A percentile compares a stretch with the other conserved stretches of the same genome.
phyloP scores from a whole-genome alignment of 2,113 vertebrate species.

The Gobio gobio region DNA sequence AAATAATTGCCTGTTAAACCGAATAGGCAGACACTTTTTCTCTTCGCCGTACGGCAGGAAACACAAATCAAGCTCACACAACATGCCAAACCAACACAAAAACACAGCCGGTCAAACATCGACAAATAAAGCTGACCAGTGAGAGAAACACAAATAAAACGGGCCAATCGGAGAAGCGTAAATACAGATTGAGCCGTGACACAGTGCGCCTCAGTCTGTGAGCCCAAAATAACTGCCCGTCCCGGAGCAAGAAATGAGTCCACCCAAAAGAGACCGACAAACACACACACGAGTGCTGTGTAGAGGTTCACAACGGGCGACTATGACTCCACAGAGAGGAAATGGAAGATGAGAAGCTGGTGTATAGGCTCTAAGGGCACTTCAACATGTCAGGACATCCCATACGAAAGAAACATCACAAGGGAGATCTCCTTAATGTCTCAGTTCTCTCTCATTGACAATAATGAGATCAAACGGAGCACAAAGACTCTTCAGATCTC shows the following conservation, averaged over 20 bases:
- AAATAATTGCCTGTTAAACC: background rate
- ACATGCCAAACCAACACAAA: constrained; percentile 33
- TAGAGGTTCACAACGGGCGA: constrained; percentile 43
- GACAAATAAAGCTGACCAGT: constrained; percentile 38
- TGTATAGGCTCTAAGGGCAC: background rate
- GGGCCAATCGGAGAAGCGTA: constrained; percentile 28
- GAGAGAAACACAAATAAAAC: constrained; percentile 43
- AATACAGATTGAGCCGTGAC: constrained; percentile 33
- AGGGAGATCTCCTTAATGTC: background rate
- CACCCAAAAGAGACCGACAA: constrained; percentile 34
- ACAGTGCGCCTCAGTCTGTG: constrained; percentile 38
- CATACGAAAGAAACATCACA: background rate
- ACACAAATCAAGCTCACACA: constrained; percentile 20
- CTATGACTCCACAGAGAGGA: constrained; percentile 10
- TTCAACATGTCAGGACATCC: background rate
- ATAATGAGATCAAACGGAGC: background rate
- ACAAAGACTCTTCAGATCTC: background rate
- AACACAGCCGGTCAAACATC: constrained; percentile 22
- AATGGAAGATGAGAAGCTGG: background rate
- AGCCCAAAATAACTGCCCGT: constrained; percentile 32
- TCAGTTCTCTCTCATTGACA: background rate
- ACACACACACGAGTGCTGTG: background rate
- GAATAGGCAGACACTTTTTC: background rate
- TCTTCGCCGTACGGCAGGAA: background rate
- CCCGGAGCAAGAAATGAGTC: constrained; percentile 7